Percentiles rank a stretch among this genome's conserved stretches.
phyloP scores from a whole-genome alignment of 2,113 vertebrate species.

The Tapirus terrestris region DNA sequence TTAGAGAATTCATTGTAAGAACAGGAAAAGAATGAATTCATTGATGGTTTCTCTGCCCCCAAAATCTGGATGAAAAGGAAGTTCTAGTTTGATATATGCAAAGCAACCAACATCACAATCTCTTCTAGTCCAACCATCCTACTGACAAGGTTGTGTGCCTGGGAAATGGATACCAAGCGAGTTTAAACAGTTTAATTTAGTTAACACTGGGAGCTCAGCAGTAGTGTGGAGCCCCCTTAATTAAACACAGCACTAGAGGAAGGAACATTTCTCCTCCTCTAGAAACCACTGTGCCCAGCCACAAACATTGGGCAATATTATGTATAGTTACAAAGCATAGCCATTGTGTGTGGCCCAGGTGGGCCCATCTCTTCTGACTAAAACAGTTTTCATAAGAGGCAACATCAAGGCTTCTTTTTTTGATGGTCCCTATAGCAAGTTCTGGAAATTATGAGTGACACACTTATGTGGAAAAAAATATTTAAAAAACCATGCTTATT shows the following conservation, averaged over 20 bases:
- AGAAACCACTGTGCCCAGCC: background rate
- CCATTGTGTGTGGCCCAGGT: background rate
- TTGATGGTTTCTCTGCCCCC: background rate
- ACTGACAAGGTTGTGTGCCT: background rate
- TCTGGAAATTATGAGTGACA: background rate
- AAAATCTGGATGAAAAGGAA: background rate
- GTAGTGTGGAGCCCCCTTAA: background rate
- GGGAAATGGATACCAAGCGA: background rate
- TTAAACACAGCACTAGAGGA: background rate
- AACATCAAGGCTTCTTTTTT: background rate
- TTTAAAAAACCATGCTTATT: background rate
- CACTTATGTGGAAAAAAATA: background rate
- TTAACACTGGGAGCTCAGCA: background rate
- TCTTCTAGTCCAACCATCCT: background rate
- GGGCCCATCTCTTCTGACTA: background rate
- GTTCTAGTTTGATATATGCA: background rate
- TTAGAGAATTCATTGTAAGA: background rate
- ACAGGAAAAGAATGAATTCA: background rate
- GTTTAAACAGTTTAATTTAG: background rate
- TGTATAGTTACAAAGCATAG: accelerated
- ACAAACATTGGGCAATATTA: background rate
- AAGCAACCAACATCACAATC: background rate
- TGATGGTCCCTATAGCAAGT: background rate
- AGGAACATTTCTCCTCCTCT: background rate
- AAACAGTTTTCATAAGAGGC: background rate